These are phyloP conservation scores for Oreochromis spilurus DNA, from an alignment of 2,113 vertebrate genomes.

Conservation along the genomic window DNA sequence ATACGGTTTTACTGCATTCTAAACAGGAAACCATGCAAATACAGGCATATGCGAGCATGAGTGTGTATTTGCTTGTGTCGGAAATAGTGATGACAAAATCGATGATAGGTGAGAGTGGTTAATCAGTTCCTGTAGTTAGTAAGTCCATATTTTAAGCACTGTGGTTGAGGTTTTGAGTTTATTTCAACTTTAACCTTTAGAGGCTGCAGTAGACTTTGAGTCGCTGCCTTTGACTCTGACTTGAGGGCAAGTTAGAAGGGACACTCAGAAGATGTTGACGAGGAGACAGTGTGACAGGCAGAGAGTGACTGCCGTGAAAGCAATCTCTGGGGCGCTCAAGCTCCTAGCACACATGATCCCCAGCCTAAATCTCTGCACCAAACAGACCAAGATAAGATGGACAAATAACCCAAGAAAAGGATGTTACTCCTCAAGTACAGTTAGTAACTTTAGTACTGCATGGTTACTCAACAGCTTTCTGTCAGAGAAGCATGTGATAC, in stretches of 20 bases:
- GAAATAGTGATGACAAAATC: neutral
- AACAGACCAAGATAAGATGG: neutral
- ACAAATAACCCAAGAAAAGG: slow-evolving; percentile 6
- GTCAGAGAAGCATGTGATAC: neutral
- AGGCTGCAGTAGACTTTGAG: neutral
- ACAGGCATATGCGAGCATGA: neutral
- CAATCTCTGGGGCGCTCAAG: neutral
- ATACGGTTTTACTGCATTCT: neutral
- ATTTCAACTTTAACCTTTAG: neutral
- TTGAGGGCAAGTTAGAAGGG: neutral
- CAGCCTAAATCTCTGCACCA: neutral
- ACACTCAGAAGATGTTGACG: slow-evolving; percentile 1
- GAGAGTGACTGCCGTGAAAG: slow-evolving; percentile 10
- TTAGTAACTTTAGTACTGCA: neutral
- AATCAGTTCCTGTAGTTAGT: neutral
- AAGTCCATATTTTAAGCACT: neutral
- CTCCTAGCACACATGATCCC: slow-evolving; percentile 9
- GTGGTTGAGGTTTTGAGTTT: neutral
- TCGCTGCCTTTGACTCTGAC: neutral
- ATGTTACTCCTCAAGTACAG: neutral
- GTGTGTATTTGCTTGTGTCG: neutral
- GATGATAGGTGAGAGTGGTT: neutral
- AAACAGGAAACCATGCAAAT: neutral
- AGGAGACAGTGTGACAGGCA: slow-evolving; percentile 26
- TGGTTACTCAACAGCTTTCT: neutral